Evolutionary conservation across 2,113 vertebrate species (phyloP).

Genomic region (Furnarius figulus): DNA sequence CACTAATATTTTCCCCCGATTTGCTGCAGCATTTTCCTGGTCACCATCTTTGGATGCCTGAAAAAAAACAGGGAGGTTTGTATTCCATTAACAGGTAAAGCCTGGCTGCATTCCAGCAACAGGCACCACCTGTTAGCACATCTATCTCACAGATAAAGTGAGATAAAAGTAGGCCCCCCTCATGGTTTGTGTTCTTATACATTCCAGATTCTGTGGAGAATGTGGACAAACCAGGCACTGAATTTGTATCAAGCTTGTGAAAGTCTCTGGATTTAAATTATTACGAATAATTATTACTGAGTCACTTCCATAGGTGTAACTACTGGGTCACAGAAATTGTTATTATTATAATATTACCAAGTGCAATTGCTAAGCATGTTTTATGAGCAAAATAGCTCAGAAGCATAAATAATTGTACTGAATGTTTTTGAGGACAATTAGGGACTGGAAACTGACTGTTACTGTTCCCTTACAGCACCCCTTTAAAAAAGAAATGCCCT

Average conservation of each 20-base stretch:
- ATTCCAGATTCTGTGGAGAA: not conserved
- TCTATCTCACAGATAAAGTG: too few species aligned
- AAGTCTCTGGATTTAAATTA: not conserved
- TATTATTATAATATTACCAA: not conserved
- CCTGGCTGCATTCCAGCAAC: not conserved
- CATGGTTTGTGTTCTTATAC: not conserved
- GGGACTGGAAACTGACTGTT: not conserved
- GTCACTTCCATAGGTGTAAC: not conserved
- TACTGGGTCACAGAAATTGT: not conserved
- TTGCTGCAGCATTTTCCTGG: slow-evolving; percentile 80
- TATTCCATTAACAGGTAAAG: not conserved
- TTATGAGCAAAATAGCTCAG: not conserved
- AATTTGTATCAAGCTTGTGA: not conserved
- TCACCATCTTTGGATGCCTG: slow-evolving; percentile 74
- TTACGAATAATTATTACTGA: not conserved
- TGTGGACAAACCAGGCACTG: not conserved
- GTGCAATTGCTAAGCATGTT: not conserved
- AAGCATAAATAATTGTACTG: not conserved
- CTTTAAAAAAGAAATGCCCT: not conserved
- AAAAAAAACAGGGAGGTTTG: not conserved
- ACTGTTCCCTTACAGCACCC: not conserved
- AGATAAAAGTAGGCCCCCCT: not conserved
- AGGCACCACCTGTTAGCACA: not conserved
- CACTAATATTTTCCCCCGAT: slow-evolving; percentile 84
- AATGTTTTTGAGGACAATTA: not conserved